Evolutionary conservation across 1,140 invertebrate genomes (phyloP).

Genomic region (Ceratina calcarata): DNA sequence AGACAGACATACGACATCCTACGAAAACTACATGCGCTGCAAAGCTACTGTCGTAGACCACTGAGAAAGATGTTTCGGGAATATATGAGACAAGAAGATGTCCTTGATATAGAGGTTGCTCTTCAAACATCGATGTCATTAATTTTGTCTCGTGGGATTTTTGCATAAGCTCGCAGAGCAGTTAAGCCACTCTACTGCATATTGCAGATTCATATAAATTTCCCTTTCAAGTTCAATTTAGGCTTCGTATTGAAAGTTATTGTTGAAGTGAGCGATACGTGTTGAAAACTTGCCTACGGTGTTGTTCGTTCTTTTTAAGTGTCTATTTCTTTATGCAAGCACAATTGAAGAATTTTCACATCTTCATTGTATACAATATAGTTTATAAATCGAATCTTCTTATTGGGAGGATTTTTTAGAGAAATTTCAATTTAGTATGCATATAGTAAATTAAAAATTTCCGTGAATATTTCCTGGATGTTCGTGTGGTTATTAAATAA

Average conservation of each 20-base stretch:
- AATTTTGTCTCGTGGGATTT: not conserved
- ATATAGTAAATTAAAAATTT: not conserved
- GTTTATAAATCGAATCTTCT: too few relatives aligned
- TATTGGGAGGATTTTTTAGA: too few relatives aligned
- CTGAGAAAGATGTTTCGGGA: slow-evolving; percentile 49
- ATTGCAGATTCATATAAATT: not conserved
- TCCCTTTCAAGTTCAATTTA: not conserved
- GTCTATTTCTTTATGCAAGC: not conserved
- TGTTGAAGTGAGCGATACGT: not conserved
- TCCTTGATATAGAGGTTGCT: slow-evolving; percentile 10
- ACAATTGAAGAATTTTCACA: not conserved
- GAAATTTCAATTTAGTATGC: too few relatives aligned
- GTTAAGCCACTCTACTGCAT: not conserved
- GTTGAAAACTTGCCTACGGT: not conserved
- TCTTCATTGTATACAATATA: too few relatives aligned
- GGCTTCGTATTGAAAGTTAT: too few relatives aligned
- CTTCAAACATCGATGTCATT: not conserved
- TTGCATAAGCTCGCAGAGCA: not conserved
- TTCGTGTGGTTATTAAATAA: not conserved
- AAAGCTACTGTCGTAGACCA: slow-evolving; percentile 23
- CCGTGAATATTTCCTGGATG: not conserved
- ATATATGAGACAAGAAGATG: slow-evolving; percentile 20
- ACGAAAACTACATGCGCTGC: slow-evolving; percentile 39
- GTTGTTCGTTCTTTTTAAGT: not conserved
- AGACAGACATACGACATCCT: slow-evolving; percentile 33